Conservation (phyloP, 2,888 invertebrate genomes). For the Galeopsomyia nigrocyanea region DNA sequence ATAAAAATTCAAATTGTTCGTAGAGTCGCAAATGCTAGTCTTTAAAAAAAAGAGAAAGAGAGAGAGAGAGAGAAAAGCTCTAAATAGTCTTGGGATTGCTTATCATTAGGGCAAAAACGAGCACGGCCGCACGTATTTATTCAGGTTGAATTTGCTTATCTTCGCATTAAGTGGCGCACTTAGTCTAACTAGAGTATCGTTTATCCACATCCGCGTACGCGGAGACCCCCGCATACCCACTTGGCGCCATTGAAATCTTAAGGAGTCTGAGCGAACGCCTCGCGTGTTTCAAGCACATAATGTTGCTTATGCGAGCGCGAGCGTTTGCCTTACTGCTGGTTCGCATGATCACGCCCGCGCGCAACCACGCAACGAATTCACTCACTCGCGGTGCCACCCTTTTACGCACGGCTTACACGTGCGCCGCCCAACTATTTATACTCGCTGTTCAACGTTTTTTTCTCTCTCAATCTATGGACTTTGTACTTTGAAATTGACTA, state of each 20-base stretch:
- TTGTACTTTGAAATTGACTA: no score
- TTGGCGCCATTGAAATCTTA: slow-evolving; percentile 25
- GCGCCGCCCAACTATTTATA: no score
- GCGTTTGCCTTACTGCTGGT: neutral
- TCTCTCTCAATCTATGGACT: no score
- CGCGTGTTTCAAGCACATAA: slow-evolving; percentile 30
- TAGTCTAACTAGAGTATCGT: slow-evolving; percentile 26
- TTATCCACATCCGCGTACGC: slow-evolving; percentile 11
- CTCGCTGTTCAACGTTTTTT: no score
- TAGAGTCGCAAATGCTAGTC: no score
- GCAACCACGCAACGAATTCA: slow-evolving; percentile 6
- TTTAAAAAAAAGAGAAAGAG: no score
- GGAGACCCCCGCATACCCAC: neutral
- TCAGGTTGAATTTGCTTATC: slow-evolving; percentile 24
- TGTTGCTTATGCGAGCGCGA: slow-evolving; percentile 14
- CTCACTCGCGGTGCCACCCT: neutral
- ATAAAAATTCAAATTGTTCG: no score
- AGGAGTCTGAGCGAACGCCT: slow-evolving; percentile 7
- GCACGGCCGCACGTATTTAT: slow-evolving; percentile 1
- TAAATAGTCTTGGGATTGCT: no score
- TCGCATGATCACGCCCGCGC: slow-evolving; percentile 16
- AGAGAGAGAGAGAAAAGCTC: no score
- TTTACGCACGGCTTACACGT: neutral
- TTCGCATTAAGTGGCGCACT: slow-evolving; percentile 19
- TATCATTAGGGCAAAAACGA: neutral